Base-by-base conservation (phyloP, 2,113 vertebrate genomes). In the Ciconia boyciana region DNA sequence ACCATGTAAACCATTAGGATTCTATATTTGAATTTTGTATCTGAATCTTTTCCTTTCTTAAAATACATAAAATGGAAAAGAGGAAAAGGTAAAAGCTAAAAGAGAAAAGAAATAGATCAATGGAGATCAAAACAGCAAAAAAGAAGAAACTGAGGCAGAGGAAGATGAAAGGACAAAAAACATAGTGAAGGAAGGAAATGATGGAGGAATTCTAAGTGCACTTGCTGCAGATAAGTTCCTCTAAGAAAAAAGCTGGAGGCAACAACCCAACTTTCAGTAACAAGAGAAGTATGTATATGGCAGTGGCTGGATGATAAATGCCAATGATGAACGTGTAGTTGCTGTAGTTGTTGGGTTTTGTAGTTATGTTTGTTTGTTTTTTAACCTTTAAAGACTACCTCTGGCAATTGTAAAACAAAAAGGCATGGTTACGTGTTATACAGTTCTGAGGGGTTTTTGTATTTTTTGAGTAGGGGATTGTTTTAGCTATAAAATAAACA, bases 391-490 rank as follows among this genome's bases (percentile, higher is more conserved):
- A 83, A 68, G 25, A 49, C 32, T 29, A 49, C 20, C 24, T 85
- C 61, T 85, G 28, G 25, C 17, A 65, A 69, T 0, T 22, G 19
- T 25, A 58, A 83, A 87, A 83, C 4, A 65, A 75, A 75, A 66
- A 58, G 7, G 6, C 21, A 71, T 32, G 24, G 3, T 49, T 26
- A 36, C 0, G 0, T 66, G 8, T 57, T 70, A 51, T 62, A 84
- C 3, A 60, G 5, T 36, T 83, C 8, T 55, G 41, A 17, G 31
- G 2, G 1, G 16, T 44, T 74, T 83, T 60, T 57, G 2, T 14
- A 43, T 51, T 86, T 64, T 77, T 55, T 81, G 16, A 61, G 28
- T 31, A 68, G 16, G 5, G 9, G 3, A 34, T 41, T 62, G 3
- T 31, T 69, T 72, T 43, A 80, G 5, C 16, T 89, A 57, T 11